These are phyloP conservation scores for Erebia ligea DNA, from an alignment of 2,888 invertebrate genomes.

Conservation along the genomic window DNA sequence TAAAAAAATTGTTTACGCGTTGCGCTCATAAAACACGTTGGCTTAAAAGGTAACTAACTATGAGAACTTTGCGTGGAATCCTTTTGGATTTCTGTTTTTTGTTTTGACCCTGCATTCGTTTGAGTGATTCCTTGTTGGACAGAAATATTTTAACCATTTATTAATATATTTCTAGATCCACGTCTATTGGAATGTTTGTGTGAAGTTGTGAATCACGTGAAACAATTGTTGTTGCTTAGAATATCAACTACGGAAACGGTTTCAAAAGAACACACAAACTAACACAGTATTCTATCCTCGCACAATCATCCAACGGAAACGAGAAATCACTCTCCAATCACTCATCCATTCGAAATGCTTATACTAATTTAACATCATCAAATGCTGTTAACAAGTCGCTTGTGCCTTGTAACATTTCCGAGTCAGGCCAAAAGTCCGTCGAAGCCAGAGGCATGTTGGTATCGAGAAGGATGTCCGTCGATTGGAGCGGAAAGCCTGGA, in stretches of 20 bases:
- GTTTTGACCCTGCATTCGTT: conserved; percentile 62
- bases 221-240: neutral
- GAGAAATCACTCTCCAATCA: conserved; percentile 41
- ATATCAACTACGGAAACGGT: conserved; percentile 41
- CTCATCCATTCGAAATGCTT: conserved; percentile 38
- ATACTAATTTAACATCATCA: conserved; percentile 72
- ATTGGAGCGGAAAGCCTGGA: conserved; percentile 59
- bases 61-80: conserved; percentile 59
- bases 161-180: conserved; percentile 43
- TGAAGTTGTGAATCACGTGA: conserved; percentile 47
- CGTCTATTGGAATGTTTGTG: conserved; percentile 54
- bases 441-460: conserved; percentile 56
- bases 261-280: conserved; percentile 24
- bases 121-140: conserved; percentile 64
- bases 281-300: conserved; percentile 32
- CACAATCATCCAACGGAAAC: conserved; percentile 40
- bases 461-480: conserved; percentile 62
- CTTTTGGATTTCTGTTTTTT: conserved; percentile 51
- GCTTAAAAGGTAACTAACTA: conserved; percentile 43
- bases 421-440: conserved; percentile 68
- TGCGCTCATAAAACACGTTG: conserved; percentile 36
- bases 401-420: conserved; percentile 67
- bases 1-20: conserved; percentile 17
- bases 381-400: conserved; percentile 69
- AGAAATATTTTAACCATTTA: conserved; percentile 44